Base-by-base conservation (phyloP, 2,888 invertebrate species). In the Drosophila paramelanica region DNA sequence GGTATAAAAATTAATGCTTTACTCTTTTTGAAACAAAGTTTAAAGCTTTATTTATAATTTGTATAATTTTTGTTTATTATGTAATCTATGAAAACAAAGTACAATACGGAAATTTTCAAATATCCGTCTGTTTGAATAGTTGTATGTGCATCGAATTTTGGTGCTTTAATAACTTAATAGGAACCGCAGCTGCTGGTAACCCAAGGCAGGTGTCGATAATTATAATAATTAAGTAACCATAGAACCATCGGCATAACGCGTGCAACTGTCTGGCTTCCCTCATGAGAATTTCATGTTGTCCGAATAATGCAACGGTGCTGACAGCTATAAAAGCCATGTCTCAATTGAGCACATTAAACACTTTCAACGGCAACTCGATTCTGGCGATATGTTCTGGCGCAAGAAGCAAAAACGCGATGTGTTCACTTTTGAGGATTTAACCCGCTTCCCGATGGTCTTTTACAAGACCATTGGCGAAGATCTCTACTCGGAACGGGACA, bases 381-480 rank as follows among this genome's bases (percentile, higher is more conserved):
- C 33, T n/a, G 14, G 3, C 43, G 14, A 17, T 14, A 80, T 82
- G 84, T 67, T 81, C 39, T 53, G 73, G 6, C 59, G 67, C 38
- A 76, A 73, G 36, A 50, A 59, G 25, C 20, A 33, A 33, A 52
- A 70, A 20, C 47, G 39, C 0, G 73, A 74, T 27, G 10, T 73
- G 13, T 73, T 69, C 11, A 81, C 70, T 5, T 90, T 86, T 47
- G 76, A 76, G 58, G 81, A 90, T 10, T 73, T 90, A 3, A 80
- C 88, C 6, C 73, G 75, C 1, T 79, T 90, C 20, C 87, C 89
- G 0, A 56, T 88, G 57, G 31, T 70, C 10, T 90, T 90, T 45
- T 90, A 89, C 47, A 86, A 84, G 72, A 88, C 88, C 10, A 90
- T 90, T 36, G 90, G 90, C 5, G 89, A 90, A 64, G 88, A 90